These are phyloP conservation scores for Rhynchomys soricoides DNA, from an alignment of 2,113 vertebrate genomes.

Conservation along the genomic window DNA sequence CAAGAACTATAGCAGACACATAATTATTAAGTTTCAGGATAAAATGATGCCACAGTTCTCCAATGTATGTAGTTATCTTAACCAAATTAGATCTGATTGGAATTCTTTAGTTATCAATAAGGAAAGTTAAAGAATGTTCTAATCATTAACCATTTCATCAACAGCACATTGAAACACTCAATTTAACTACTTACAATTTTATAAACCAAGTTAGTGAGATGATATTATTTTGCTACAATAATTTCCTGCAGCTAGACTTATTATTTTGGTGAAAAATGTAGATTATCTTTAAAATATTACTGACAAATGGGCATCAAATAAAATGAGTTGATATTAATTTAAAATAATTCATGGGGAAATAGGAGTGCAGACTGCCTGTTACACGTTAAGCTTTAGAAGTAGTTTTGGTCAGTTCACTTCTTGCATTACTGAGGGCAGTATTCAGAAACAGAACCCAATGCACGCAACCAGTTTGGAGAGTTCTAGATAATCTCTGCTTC, in stretches of 20 bases:
- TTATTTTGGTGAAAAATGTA: background rate
- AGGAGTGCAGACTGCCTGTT: background rate
- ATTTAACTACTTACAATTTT: conserved; percentile 16
- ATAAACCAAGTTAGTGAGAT: background rate
- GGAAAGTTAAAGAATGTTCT: background rate
- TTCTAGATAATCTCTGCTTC: background rate
- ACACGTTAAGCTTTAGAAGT: background rate
- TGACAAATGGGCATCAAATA: background rate
- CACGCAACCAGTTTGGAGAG: conserved; percentile 45
- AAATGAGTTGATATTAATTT: background rate
- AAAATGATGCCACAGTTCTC: background rate
- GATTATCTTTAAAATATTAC: background rate
- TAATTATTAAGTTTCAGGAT: conserved; percentile 32
- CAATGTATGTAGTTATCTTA: background rate
- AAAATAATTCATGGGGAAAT: background rate
- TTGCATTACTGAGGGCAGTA: background rate
- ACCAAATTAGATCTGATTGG: conserved; percentile 19
- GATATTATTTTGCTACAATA: conserved; percentile 42
- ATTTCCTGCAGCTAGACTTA: conserved; percentile 46
- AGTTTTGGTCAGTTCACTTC: background rate
- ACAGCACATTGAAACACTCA: background rate
- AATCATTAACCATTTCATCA: conserved; percentile 22
- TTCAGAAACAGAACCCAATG: conserved; percentile 38
- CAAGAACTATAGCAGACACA: background rate
- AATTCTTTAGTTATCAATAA: conserved; percentile 4